Evolutionary conservation across 2,888 invertebrate genomes (phyloP).

Genomic region (Osmoderma eremita): DNA sequence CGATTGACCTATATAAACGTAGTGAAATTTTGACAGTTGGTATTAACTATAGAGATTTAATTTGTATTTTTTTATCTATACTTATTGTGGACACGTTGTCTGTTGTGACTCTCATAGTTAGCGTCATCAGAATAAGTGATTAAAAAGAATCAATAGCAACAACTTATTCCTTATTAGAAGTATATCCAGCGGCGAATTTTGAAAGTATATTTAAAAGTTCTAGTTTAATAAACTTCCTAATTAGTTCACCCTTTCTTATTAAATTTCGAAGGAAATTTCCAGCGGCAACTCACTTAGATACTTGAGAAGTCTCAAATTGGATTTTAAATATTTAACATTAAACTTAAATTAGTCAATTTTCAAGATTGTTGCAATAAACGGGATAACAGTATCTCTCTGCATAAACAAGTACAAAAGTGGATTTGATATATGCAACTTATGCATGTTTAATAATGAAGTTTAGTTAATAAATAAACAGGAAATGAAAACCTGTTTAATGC

Average conservation of each 20-base stretch:
- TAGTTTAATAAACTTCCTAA: conserved; percentile 39
- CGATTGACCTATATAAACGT: too few relatives aligned
- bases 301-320: conserved; percentile 37
- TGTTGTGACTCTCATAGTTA: neutral
- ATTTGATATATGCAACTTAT: neutral
- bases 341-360: conserved; percentile 26
- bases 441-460: neutral
- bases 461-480: too few relatives aligned
- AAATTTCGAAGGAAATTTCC: conserved; percentile 33
- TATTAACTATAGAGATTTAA: too few relatives aligned
- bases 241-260: conserved; percentile 40
- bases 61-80: too few relatives aligned
- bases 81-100: too few relatives aligned
- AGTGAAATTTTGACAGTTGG: too few relatives aligned
- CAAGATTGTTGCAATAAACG: conserved; percentile 6
- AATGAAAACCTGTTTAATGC: neutral
- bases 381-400: too few relatives aligned
- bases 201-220: conserved; percentile 38
- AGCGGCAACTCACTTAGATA: conserved; percentile 28
- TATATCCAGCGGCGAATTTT: conserved; percentile 21
- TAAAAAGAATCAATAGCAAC: conserved; percentile 5
- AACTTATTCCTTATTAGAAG: neutral
- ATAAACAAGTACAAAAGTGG: too few relatives aligned
- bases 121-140: neutral
- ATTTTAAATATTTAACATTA: conserved; percentile 41